These are phyloP conservation scores for Pluvianellus socialis DNA, from an alignment of 2,113 vertebrate genomes.

Conservation along the genomic window DNA sequence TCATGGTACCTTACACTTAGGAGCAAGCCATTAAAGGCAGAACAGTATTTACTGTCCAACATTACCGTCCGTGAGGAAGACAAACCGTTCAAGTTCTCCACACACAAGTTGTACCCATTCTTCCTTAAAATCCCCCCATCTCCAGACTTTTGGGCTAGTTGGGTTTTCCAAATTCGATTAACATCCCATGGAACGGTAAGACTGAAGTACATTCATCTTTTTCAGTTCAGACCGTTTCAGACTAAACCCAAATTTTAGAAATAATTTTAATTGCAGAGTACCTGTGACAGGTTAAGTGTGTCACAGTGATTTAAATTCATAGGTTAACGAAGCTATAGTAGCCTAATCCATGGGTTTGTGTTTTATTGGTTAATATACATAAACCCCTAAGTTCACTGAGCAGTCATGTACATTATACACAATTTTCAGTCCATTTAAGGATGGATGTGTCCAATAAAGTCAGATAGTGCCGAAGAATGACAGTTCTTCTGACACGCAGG, in stretches of 20 bases:
- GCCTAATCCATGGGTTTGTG: neutral
- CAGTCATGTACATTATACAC: neutral
- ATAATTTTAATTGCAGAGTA: neutral
- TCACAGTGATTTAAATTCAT: neutral
- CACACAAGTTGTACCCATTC: neutral
- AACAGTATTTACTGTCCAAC: neutral
- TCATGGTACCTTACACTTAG: neutral
- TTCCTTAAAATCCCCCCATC: neutral
- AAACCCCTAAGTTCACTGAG: neutral
- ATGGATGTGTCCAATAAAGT: neutral
- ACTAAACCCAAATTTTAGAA: neutral
- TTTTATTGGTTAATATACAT: neutral
- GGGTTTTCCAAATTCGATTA: neutral
- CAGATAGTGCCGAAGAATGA: neutral
- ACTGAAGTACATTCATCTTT: neutral
- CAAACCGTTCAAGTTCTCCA: neutral
- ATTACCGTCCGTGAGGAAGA: neutral
- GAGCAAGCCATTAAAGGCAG: neutral
- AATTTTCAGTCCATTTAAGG: neutral
- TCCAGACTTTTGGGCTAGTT: neutral
- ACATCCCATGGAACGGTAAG: neutral
- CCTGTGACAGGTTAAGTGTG: rapidly evolving
- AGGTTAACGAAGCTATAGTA: neutral
- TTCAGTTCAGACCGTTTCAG: neutral
- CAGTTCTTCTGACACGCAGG: neutral